These are phyloP conservation scores for Ascidia mentula DNA, from an alignment of 23 tunicate species.

Conservation along the genomic window DNA sequence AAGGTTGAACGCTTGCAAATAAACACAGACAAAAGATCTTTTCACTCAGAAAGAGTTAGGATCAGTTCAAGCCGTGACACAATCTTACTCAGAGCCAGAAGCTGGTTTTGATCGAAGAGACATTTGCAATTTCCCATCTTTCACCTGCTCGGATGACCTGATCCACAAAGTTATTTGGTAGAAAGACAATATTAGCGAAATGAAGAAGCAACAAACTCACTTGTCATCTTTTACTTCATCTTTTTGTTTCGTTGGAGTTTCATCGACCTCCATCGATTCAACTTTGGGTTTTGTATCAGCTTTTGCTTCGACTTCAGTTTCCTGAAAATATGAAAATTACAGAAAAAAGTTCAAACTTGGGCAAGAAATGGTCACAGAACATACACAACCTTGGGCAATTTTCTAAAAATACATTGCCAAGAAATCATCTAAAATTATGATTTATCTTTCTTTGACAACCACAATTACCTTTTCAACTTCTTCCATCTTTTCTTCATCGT, in stretches of 20 bases:
- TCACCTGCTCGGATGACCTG: too few species aligned
- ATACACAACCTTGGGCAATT: not conserved
- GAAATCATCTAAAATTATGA: not conserved
- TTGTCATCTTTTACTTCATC: not conserved
- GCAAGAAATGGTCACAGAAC: not conserved
- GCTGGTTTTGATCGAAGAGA: conserved; percentile 38
- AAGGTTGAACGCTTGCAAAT: too few species aligned
- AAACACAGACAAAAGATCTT: too few species aligned
- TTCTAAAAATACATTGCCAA: too few species aligned
- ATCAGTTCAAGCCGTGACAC: too few species aligned
- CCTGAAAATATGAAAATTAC: not conserved
- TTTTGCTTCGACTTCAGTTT: not conserved
- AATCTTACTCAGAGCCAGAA: not conserved
- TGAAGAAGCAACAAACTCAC: not conserved
- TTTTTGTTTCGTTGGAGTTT: not conserved
- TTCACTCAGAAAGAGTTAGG: too few species aligned
- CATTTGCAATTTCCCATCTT: conserved; percentile 22
- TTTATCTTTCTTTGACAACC: not conserved
- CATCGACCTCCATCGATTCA: conserved; percentile 19
- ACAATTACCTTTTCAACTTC: not conserved
- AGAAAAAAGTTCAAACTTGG: not conserved
- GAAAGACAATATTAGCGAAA: too few species aligned
- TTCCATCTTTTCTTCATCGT: conserved; percentile 18
- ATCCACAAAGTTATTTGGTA: not conserved
- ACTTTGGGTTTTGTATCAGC: conserved; percentile 15